Percentiles rank a stretch among this genome's conserved stretches.
These are phyloP conservation scores for Danionella dracula DNA, from an alignment of 2,797 vertebrate genomes.

Conservation along the genomic window DNA sequence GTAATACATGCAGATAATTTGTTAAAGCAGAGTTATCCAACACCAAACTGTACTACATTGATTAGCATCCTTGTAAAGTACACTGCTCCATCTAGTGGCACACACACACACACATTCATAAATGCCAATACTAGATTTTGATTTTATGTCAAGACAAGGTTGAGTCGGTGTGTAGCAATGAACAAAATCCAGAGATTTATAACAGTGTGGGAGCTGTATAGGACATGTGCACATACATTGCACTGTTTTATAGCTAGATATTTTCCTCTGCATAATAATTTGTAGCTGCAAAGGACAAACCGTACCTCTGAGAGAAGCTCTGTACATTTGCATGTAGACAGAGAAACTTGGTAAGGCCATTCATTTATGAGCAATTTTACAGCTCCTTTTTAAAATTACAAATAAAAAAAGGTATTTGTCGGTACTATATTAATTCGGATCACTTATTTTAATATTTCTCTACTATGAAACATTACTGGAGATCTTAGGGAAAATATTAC, in stretches of 20 bases:
- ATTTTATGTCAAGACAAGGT: not conserved
- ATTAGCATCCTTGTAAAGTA: not conserved
- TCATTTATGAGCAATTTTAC: not conserved
- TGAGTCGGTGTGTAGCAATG: conserved; percentile 4
- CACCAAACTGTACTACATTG: not conserved
- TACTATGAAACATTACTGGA: not conserved
- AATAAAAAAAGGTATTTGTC: too few species aligned
- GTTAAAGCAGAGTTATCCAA: not conserved
- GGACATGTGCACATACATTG: not conserved
- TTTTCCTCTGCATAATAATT: not conserved
- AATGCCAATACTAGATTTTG: not conserved
- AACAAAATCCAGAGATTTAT: conserved; percentile 21
- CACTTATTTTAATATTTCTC: not conserved
- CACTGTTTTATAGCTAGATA: not conserved
- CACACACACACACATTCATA: too few species aligned
- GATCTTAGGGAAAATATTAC: not conserved
- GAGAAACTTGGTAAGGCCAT: not conserved
- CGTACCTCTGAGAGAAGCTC: not conserved
- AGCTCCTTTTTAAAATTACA: not conserved
- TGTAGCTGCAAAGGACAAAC: conserved; percentile 4
- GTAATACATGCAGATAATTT: too few species aligned
- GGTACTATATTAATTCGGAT: too few species aligned
- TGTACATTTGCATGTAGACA: not conserved
- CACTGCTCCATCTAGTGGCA: conserved; percentile 18
- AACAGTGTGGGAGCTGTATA: not conserved